Conservation (phyloP, 2,888 invertebrate species). For the Mesodorylaimus sp. region DNA sequence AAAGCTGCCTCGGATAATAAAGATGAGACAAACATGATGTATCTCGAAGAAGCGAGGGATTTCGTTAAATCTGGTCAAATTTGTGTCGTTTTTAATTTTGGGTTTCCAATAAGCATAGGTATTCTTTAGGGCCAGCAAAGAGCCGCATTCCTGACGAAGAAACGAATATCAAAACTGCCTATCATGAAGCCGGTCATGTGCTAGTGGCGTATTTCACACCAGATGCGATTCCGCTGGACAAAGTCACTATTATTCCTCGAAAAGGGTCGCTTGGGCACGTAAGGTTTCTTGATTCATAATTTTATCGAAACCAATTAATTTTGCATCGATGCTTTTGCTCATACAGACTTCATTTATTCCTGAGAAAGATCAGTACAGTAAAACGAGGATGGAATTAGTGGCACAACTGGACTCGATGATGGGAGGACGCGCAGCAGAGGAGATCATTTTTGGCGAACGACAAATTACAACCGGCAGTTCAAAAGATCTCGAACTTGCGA, state of each 20-base stretch:
- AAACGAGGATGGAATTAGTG: conserved; percentile 51
- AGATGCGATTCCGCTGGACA: conserved; percentile 57
- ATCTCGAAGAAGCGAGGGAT: conserved; percentile 79
- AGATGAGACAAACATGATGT: conserved; percentile 68
- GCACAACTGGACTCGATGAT: conserved; percentile 93
- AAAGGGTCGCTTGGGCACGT: conserved; percentile 73
- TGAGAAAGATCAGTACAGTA: conserved; percentile 70
- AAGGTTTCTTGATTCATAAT: conserved; percentile 29
- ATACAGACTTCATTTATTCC: conserved; percentile 73
- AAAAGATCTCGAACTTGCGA: conserved; percentile 60
- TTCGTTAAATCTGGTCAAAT: conserved; percentile 70
- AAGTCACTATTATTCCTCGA: conserved; percentile 89
- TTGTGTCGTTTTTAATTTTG: too few relatives aligned
- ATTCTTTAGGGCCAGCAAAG: conserved; percentile 56
- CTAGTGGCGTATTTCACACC: conserved; percentile 61
- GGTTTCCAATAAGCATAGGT: too few relatives aligned
- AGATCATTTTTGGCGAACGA: conserved; percentile 78
- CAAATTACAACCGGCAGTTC: conserved; percentile 54
- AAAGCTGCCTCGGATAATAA: conserved; percentile 87
- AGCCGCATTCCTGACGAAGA: conserved; percentile 67
- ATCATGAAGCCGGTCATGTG: conserved; percentile 95
- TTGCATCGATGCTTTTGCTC: too few relatives aligned
- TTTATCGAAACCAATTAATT: too few relatives aligned
- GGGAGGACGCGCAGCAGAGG: conserved; percentile 96
- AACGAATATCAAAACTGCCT: conserved; percentile 77